Evolutionary conservation across 2,113 vertebrate genomes (phyloP), one percentile per base, ranked within the genome.

Genomic region (Ceratotherium simum): DNA sequence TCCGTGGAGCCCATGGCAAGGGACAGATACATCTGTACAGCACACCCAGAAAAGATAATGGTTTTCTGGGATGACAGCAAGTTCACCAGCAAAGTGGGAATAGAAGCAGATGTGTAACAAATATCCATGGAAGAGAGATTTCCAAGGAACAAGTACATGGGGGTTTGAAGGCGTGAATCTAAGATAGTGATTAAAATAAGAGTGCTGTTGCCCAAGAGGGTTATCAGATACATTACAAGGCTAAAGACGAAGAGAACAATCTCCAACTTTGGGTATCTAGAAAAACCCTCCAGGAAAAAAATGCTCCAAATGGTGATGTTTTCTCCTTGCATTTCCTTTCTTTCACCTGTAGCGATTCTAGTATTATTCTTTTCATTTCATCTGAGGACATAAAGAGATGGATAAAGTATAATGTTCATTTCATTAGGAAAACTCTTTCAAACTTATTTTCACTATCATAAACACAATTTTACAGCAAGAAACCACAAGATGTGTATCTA

Each of bases 81-180:
- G 91, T 98, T 97, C 75, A 95, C 96, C 64, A 98, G 83, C 89
- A 98, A 89, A 70, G 93, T 90, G 33, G 98, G 98, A 29, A 95
- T 67, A 7, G 96, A 98, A 16, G 97, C 95, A 27, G 98, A 98
- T 21, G 98, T 98, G 48, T 98, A 98, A 39, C 98, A 98, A 39
- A 98, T 97, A 69, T 98, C 98, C 97, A 98, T 72, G 87, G 97
- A 96, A 36, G 98, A 97, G 42, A 98, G 97, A 72, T 98, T 98
- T 18, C 98, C 94, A 2, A 98, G 97, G 60, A 98, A 98, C 18
- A 97, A 97, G 88, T 98, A 98, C 97, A 98, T 98, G n/a, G 98
- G 98, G 8, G 83, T 98, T 17, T 94, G 96, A 36, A 98, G 98
- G 39, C 1, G 33, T 21, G 80, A 65, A 7, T 98, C 96, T 60